phyloP scores from a whole-genome alignment of 2,888 invertebrate species.

The Orchesella flavescens region DNA sequence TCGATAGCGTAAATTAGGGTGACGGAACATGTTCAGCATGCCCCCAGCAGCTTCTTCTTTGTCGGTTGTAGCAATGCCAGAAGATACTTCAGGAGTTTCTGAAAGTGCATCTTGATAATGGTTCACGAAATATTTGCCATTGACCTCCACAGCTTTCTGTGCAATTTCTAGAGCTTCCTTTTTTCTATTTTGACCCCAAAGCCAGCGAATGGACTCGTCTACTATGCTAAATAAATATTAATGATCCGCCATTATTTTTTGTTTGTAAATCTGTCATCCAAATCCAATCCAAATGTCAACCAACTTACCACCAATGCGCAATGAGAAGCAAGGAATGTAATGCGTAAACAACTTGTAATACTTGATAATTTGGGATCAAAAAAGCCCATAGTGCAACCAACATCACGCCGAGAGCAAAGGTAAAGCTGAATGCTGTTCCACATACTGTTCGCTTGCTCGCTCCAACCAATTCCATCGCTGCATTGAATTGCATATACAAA shows the following conservation, averaged over 20 bases:
- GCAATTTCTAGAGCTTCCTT: constrained; percentile 79
- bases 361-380: constrained; percentile 76
- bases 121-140: constrained; percentile 34
- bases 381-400: constrained; percentile 73
- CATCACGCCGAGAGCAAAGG: constrained; percentile 42
- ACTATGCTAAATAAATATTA: constrained; percentile 75
- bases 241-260: too few species aligned
- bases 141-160: constrained; percentile 48
- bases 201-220: constrained; percentile 91
- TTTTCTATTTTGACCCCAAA: constrained; percentile 87
- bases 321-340: constrained; percentile 84
- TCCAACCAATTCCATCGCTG: constrained; percentile 54
- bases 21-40: constrained; percentile 74
- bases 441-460: constrained; percentile 25
- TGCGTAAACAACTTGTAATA: constrained; percentile 86
- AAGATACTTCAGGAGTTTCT: not conserved
- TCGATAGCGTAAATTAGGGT: constrained; percentile 79
- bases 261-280: not conserved
- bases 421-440: constrained; percentile 66
- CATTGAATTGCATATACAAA: constrained; percentile 83
- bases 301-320: constrained; percentile 80
- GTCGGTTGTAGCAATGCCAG: not conserved
- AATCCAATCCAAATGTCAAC: not conserved
- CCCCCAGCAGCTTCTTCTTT: constrained; percentile 31
- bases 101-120: not conserved